Evolutionary conservation across 1,140 invertebrate species (phyloP).

Genomic region (Camponotus pennsylvanicus): DNA sequence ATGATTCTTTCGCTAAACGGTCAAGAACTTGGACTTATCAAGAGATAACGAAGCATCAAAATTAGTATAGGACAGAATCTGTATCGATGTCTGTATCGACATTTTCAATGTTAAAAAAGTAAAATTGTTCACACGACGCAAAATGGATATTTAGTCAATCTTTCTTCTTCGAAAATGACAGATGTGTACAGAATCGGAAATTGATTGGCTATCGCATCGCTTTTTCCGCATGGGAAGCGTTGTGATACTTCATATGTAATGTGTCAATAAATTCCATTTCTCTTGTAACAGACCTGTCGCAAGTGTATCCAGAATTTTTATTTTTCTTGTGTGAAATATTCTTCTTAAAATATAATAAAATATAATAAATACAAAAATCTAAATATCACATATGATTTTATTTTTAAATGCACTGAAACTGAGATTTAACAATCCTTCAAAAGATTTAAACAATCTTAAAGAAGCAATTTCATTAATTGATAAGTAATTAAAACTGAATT

Average conservation of each 20-base stretch:
- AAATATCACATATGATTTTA: too few species aligned
- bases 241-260: neutral
- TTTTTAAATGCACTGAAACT: neutral
- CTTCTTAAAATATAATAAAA: too few species aligned
- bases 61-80: neutral
- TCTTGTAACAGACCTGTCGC: neutral
- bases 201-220: neutral
- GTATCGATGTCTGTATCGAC: neutral
- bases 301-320: neutral
- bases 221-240: neutral
- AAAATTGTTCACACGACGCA: neutral
- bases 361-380: too few species aligned
- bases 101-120: neutral
- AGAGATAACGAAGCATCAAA: neutral
- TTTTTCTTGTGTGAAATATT: too few species aligned
- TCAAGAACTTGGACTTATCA: neutral
- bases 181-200: neutral
- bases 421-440: neutral
- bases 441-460: too few species aligned
- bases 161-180: neutral
- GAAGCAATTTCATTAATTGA: too few species aligned
- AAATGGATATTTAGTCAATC: neutral
- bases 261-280: neutral
- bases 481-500: neutral
- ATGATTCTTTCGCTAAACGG: neutral